A percentile compares a stretch with the other conserved stretches of the same genome.
These are phyloP conservation scores for Apodemia duryi DNA, from an alignment of 2,888 invertebrate species.

Conservation along the genomic window DNA sequence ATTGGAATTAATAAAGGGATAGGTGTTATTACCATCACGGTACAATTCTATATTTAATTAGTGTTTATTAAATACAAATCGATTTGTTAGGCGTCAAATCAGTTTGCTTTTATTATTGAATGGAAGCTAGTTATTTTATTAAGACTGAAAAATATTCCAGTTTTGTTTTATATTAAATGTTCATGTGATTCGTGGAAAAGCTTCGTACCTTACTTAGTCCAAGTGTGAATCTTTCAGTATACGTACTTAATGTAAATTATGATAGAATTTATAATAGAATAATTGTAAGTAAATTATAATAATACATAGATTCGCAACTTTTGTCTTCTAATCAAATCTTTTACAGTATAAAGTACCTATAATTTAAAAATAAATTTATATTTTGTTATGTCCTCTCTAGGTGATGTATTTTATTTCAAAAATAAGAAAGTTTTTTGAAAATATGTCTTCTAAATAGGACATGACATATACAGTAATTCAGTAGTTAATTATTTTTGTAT, in stretches of 20 bases:
- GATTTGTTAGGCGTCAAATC: conserved; percentile 42
- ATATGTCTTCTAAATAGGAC: conserved; percentile 47
- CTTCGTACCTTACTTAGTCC: conserved; percentile 71
- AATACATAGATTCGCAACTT: conserved; percentile 48
- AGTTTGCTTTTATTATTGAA: conserved; percentile 42
- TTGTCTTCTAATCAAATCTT: conserved; percentile 59
- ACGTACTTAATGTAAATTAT: conserved; percentile 79
- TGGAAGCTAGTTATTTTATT: conserved; percentile 64
- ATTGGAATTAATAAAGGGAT: conserved; percentile 64
- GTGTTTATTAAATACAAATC: conserved; percentile 52
- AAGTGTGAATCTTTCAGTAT: conserved; percentile 76
- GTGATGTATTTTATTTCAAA: conserved; percentile 38
- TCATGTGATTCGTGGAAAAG: conserved; percentile 48
- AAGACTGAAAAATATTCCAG: conserved; percentile 76
- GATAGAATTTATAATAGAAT: conserved; percentile 78
- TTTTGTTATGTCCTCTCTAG: conserved; percentile 53
- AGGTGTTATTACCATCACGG: conserved; percentile 64
- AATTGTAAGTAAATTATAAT: conserved; percentile 75
- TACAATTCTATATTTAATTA: conserved; percentile 63
- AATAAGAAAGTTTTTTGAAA: conserved; percentile 21
- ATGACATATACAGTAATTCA: conserved; percentile 33
- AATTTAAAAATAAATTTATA: conserved; percentile 24
- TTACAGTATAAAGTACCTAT: background rate
- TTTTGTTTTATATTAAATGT: conserved; percentile 60
- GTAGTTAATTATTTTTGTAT: background rate